Conservation (phyloP, 2,888 invertebrate species). For the Polydrusus cervinus region DNA sequence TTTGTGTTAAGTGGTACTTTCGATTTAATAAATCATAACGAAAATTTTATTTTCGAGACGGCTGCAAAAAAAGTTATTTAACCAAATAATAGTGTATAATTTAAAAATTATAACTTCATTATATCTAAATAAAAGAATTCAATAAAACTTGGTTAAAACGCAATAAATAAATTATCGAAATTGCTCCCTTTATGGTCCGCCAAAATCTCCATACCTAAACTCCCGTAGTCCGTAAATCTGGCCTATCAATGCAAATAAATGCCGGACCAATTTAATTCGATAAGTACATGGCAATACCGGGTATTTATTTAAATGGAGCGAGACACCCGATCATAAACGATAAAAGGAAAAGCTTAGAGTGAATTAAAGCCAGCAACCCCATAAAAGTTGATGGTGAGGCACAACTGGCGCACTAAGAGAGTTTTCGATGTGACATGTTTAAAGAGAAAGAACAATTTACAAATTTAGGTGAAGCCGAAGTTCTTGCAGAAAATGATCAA, state of each 20-base stretch:
- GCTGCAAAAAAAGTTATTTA: too few relatives aligned
- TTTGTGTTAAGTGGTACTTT: too few relatives aligned
- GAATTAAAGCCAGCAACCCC: slow-evolving; percentile 65
- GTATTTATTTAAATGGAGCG: slow-evolving; percentile 60
- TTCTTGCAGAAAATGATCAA: too few relatives aligned
- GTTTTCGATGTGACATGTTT: slow-evolving; percentile 39
- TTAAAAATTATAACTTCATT: too few relatives aligned
- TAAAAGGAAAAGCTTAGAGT: slow-evolving; percentile 67
- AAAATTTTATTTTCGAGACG: too few relatives aligned
- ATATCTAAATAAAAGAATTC: too few relatives aligned
- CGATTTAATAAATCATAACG: too few relatives aligned
- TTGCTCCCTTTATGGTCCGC: slow-evolving; percentile 16
- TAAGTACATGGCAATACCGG: slow-evolving; percentile 39
- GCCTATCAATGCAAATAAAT: slow-evolving; percentile 44
- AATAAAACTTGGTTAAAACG: slow-evolving; percentile 15
- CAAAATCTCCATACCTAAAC: slow-evolving; percentile 22
- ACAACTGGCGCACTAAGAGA: slow-evolving; percentile 62
- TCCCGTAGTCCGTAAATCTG: slow-evolving; percentile 34
- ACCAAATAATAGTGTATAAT: too few relatives aligned
- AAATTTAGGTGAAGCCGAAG: too few relatives aligned
- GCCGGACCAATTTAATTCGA: slow-evolving; percentile 50
- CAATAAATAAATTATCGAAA: slow-evolving; percentile 5
- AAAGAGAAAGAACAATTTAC: too few relatives aligned
- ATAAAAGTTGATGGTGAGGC: slow-evolving; percentile 58
- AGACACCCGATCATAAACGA: slow-evolving; percentile 65